Conservation (phyloP, 2,113 vertebrate genomes). For the Notothenia rossii region DNA sequence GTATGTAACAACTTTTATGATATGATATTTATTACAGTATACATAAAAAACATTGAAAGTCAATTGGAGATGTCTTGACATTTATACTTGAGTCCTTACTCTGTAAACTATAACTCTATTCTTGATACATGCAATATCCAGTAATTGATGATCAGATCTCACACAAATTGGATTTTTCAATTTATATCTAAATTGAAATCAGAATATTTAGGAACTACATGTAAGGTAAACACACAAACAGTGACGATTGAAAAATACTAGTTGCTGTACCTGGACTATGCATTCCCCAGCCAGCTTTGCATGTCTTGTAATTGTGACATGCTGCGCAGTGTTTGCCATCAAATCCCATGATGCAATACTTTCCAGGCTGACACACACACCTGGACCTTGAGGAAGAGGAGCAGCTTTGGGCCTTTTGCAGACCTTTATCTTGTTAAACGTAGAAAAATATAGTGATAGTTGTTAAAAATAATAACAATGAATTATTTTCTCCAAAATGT, state of each 20-base stretch:
- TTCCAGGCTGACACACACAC: slow-evolving; percentile 74
- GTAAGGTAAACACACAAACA: slow-evolving; percentile 2
- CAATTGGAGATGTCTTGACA: background rate
- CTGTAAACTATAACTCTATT: background rate
- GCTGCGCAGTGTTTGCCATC: background rate
- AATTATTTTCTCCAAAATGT: background rate
- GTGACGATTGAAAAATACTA: background rate
- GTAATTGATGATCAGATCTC: background rate
- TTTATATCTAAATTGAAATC: background rate
- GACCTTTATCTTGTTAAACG: slow-evolving; percentile 58
- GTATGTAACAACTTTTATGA: background rate
- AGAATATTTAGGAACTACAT: background rate
- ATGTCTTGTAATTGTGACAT: slow-evolving; percentile 1
- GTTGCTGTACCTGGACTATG: slow-evolving; percentile 58
- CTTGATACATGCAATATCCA: background rate
- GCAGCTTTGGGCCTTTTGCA: slow-evolving; percentile 57
- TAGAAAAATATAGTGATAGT: background rate
- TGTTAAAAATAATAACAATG: background rate
- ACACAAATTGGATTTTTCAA: background rate
- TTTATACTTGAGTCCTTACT: background rate
- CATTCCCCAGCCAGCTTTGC: slow-evolving; percentile 66
- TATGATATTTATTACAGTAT: background rate
- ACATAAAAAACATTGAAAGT: background rate
- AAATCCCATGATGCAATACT: slow-evolving; percentile 34
- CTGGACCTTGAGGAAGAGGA: slow-evolving; percentile 31